Evolutionary conservation across 1,140 invertebrate species (phyloP).

Genomic region (Thaumatotibia leucotreta): DNA sequence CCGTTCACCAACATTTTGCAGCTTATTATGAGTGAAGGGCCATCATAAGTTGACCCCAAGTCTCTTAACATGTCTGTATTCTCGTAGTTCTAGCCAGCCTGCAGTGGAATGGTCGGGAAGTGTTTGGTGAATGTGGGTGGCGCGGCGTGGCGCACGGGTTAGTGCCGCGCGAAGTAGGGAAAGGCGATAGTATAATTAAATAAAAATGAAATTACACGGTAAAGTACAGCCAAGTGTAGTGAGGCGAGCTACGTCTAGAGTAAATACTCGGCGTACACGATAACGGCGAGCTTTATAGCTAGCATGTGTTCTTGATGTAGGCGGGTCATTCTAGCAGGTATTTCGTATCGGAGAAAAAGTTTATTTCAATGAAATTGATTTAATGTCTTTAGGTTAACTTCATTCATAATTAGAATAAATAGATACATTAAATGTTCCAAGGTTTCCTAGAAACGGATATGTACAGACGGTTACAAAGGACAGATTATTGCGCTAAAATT

Average conservation of each 20-base stretch:
- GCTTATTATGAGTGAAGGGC: neutral
- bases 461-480: neutral
- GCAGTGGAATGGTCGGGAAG: too few relatives aligned
- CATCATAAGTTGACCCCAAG: neutral
- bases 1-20: neutral
- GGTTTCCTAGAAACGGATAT: too few relatives aligned
- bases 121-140: neutral
- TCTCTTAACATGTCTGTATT: neutral
- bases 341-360: too few relatives aligned
- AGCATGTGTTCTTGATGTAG: too few relatives aligned
- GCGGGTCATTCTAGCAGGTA: too few relatives aligned
- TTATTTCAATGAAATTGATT: too few relatives aligned
- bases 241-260: neutral
- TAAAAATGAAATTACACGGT: constrained; percentile 1
- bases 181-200: constrained; percentile 10
- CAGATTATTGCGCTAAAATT: neutral
- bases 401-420: too few relatives aligned
- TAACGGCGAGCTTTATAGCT: too few relatives aligned
- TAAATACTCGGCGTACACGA: neutral
- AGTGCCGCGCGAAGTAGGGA: neutral
- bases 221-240: neutral
- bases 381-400: too few relatives aligned
- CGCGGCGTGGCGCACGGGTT: constrained; percentile 1
- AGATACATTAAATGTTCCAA: too few relatives aligned
- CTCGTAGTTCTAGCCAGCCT: too few relatives aligned